Conservation (phyloP, 2,888 invertebrate species). For the Dioctria rufipes region DNA sequence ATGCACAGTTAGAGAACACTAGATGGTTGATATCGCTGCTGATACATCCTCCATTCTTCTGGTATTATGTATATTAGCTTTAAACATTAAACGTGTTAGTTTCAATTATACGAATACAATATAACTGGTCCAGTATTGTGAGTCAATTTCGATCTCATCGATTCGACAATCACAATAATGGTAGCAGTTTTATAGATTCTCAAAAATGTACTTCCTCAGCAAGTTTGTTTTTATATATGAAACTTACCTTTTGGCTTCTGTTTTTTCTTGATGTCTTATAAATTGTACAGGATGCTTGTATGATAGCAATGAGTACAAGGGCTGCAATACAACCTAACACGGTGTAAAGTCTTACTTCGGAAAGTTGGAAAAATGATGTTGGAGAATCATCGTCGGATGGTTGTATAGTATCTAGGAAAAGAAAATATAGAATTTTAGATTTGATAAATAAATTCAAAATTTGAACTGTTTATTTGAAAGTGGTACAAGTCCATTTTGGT, state of each 20-base stretch:
- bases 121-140: background rate
- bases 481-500: no score
- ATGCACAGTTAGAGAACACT: slow-evolving; percentile 67
- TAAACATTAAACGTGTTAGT: slow-evolving; percentile 62
- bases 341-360: slow-evolving; percentile 84
- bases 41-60: slow-evolving; percentile 71
- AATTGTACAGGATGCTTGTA: slow-evolving; percentile 89
- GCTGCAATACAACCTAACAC: slow-evolving; percentile 88
- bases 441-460: slow-evolving; percentile 24
- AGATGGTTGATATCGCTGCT: slow-evolving; percentile 71
- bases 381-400: slow-evolving; percentile 67
- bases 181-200: no score
- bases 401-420: slow-evolving; percentile 63
- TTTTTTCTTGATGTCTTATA: slow-evolving; percentile 78
- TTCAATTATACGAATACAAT: slow-evolving; percentile 2
- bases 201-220: no score
- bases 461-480: no score
- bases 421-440: background rate
- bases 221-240: background rate
- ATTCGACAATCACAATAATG: no score
- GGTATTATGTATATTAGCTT: slow-evolving; percentile 72
- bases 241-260: slow-evolving; percentile 79
- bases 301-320: slow-evolving; percentile 82
- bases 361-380: slow-evolving; percentile 76
- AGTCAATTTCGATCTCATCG: background rate